Percentiles rank a stretch among this genome's conserved stretches.
Conservation (phyloP, 2,113 vertebrate species). For the Athene cunicularia region DNA sequence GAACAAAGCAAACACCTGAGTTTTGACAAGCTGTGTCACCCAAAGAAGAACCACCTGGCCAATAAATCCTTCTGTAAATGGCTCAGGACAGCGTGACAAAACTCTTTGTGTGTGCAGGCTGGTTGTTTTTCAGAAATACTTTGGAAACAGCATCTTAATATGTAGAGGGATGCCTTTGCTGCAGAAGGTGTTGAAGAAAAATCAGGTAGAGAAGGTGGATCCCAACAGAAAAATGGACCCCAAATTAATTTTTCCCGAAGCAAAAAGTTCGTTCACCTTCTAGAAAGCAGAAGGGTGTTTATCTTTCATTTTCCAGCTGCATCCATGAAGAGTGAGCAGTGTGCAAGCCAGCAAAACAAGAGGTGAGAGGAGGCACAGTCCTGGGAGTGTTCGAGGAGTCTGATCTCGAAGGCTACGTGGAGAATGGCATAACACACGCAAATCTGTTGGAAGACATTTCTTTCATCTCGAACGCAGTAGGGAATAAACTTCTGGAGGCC, state of each 20-base stretch:
- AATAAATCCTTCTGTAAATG: not conserved
- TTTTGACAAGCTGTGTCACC: not conserved
- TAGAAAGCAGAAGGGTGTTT: not conserved
- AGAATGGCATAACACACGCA: not conserved
- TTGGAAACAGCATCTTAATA: not conserved
- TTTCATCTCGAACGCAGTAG: fast-evolving
- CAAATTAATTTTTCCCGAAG: not conserved
- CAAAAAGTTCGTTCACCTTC: not conserved
- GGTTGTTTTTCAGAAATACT: not conserved
- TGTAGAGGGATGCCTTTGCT: not conserved
- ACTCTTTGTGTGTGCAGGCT: not conserved
- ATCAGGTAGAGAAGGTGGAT: not conserved
- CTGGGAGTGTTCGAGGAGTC: not conserved
- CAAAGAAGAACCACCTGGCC: not conserved
- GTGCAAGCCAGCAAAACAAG: not conserved
- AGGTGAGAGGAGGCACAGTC: not conserved
- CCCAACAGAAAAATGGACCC: not conserved
- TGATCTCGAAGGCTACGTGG: not conserved
- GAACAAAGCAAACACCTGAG: not conserved
- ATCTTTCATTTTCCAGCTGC: not conserved
- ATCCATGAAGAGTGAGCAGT: not conserved
- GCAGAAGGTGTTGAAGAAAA: not conserved
- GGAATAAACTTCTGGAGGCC: not conserved
- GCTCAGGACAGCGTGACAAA: not conserved
- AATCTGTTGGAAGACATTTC: not conserved